Base-by-base conservation (phyloP, 2,113 vertebrate genomes). In the Sceloporus tristichus region DNA sequence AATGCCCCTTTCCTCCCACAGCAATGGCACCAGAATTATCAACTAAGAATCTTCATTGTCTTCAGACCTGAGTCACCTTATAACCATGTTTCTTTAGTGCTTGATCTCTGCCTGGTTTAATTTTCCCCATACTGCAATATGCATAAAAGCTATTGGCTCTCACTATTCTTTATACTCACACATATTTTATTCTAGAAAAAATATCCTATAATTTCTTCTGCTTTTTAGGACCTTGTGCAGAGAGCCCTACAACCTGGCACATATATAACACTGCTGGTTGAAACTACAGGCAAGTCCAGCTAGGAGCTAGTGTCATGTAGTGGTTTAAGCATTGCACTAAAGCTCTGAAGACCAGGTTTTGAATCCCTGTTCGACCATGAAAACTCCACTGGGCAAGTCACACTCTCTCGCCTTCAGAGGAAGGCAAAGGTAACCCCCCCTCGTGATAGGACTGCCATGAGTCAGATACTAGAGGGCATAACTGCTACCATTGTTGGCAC, bases 11-110 rank as follows among this genome's bases (percentile, higher is more conserved):
- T 48, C 48, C 48, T 48, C 4, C 48, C 48, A 48, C 4, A 84
- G 78, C 78, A 85, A 75, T 80, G 65, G 56, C 0, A 16, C 3
- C 56, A 54, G 4, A 66, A 38, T 0, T 21, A 9, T 75, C 48
- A 77, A 19, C 21, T 38, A 82, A 93, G 79, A 53, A 87, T 4
- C 71, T 70, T 73, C 86, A 13, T 78, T n/a, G 42, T 48, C 7
- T 48, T 82, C 0, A 71, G 59, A 82, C 48, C 70, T 27, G 0
- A 18, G 25, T 53, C 87, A 59, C 74, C 16, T 34, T 77, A 59
- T 76, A 62, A 83, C 86, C 0, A 0, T 82, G 42, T 19, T 29
- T 42, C 42, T 42, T 65, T 48, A 42, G 74, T 48, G 34, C 29
- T 40, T 16, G 0, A 19, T 53, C 16, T 7, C 53, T 16, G 78